Conservation (phyloP, 2,888 invertebrate species). For the Caenorhabditis afra region DNA sequence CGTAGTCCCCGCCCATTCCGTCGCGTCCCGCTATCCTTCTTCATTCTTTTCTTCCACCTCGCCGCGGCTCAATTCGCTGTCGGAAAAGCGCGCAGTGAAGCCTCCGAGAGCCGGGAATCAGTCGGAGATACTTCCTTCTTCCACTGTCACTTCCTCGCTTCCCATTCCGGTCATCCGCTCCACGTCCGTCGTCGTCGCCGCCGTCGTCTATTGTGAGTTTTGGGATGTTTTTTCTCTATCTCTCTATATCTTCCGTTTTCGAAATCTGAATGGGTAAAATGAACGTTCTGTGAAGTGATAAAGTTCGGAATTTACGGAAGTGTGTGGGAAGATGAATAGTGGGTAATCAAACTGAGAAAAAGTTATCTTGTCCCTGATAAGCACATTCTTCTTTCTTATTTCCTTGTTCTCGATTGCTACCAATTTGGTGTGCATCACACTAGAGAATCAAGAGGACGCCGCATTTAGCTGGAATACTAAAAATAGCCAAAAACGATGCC, state of each 20-base stretch:
- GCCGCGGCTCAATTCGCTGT: too few species aligned
- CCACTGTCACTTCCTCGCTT: constrained; percentile 32
- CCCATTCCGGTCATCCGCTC: constrained; percentile 1
- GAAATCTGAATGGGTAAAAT: background rate
- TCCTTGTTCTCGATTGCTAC: constrained; percentile 3
- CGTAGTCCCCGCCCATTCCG: constrained; percentile 12
- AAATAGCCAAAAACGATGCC: constrained; percentile 27
- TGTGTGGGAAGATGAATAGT: too few species aligned
- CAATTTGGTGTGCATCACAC: background rate
- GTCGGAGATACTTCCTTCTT: constrained; percentile 14
- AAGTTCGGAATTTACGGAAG: constrained; percentile 18
- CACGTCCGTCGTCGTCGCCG: too few species aligned
- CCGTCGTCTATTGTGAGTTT: too few species aligned
- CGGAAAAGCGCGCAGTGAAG: too few species aligned
- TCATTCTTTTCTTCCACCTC: background rate
- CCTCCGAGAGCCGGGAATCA: too few species aligned
- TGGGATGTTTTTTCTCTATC: too few species aligned
- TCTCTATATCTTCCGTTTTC: background rate
- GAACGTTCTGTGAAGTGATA: too few species aligned
- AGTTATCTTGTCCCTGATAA: too few species aligned
- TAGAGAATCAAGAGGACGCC: background rate
- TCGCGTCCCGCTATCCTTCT: too few species aligned
- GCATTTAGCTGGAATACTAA: constrained; percentile 32
- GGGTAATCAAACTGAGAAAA: too few species aligned
- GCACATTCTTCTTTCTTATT: background rate